These are phyloP conservation scores for Xyliphius kryptos DNA, from an alignment of 2,113 vertebrate species.

Conservation along the genomic window DNA sequence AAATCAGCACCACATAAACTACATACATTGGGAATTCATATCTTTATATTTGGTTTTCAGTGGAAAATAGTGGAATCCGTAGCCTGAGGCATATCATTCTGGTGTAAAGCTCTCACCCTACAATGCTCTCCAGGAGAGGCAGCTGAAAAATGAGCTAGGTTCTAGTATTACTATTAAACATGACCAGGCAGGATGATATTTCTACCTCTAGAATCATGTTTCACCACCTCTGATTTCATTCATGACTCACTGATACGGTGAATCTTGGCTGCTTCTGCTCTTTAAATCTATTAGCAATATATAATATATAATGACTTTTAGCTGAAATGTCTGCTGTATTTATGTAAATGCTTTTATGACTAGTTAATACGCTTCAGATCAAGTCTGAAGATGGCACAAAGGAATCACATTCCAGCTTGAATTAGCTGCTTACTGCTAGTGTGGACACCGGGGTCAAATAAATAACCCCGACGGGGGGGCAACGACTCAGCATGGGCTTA, in stretches of 20 bases:
- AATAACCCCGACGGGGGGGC: too few relatives aligned
- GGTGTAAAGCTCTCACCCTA: too few relatives aligned
- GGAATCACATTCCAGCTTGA: constrained; percentile 32
- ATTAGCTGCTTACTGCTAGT: background rate
- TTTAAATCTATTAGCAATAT: constrained; percentile 1
- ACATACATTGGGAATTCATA: too few relatives aligned
- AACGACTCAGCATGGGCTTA: background rate
- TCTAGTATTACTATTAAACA: too few relatives aligned
- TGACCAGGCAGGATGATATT: too few relatives aligned
- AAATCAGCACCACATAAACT: too few relatives aligned
- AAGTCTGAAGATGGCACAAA: constrained; percentile 19
- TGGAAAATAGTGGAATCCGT: too few relatives aligned
- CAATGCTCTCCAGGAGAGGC: too few relatives aligned
- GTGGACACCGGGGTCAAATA: constrained; percentile 1
- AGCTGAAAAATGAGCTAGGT: too few relatives aligned
- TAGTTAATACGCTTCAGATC: constrained; percentile 20
- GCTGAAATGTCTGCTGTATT: constrained; percentile 2
- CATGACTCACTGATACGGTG: constrained; percentile 10
- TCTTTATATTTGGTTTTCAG: too few relatives aligned
- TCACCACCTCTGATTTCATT: constrained; percentile 33
- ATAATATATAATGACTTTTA: constrained; percentile 7
- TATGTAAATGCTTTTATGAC: constrained; percentile 8
- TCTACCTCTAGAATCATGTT: constrained; percentile 36
- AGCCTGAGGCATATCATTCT: too few relatives aligned
- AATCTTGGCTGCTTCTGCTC: constrained; percentile 13